phyloP scores from a whole-genome alignment of 2,888 invertebrate genomes.

The Digitonthophagus gazella region DNA sequence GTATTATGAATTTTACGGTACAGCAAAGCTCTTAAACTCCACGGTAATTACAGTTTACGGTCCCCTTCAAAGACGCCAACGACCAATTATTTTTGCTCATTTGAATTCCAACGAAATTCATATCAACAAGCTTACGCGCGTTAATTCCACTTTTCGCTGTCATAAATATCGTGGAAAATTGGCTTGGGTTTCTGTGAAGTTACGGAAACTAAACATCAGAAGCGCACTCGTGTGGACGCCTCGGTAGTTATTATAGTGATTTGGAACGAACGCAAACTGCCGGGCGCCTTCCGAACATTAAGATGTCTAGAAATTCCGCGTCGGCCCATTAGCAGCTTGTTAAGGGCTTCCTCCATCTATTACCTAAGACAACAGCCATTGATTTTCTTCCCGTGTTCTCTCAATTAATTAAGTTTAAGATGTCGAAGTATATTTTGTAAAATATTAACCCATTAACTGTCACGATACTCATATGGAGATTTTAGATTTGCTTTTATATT shows the following conservation, averaged over 20 bases:
- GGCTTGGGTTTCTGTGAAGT: background rate
- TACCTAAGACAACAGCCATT: background rate
- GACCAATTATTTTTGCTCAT: background rate
- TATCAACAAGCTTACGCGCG: background rate
- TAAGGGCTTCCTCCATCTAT: background rate
- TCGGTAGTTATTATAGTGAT: background rate
- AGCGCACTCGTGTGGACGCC: background rate
- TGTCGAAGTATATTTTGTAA: too few species aligned
- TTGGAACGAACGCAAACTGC: background rate
- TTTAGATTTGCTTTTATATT: too few species aligned
- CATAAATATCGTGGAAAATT: background rate
- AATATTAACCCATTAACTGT: too few species aligned
- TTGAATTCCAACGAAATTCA: background rate
- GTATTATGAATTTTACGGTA: too few species aligned
- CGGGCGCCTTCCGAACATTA: background rate
- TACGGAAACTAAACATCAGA: background rate
- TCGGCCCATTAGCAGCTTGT: background rate
- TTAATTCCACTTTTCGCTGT: background rate
- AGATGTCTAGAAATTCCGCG: background rate
- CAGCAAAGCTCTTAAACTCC: too few species aligned
- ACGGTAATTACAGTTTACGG: too few species aligned
- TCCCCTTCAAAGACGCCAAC: background rate
- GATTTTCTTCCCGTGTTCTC: background rate
- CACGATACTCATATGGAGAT: too few species aligned
- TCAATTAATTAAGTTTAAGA: background rate